Base-by-base conservation (phyloP, 2,888 invertebrate species). In the Ypsolopha scabrella region DNA sequence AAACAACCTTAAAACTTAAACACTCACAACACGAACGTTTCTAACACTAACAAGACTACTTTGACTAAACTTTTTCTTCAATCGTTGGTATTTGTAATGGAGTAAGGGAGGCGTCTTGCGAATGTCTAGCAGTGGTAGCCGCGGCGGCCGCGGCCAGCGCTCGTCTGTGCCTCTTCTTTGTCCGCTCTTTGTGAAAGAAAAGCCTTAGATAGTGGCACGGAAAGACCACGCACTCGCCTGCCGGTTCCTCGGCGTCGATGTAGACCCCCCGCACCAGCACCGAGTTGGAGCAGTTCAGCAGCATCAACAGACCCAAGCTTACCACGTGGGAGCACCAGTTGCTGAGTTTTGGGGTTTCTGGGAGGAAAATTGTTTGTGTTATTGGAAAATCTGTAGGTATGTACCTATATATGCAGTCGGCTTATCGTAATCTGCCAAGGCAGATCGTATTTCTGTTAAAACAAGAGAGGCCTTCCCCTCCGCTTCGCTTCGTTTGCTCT, bases 271-370 rank as follows among this genome's bases (percentile, higher is more conserved):
- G 89, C 3, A 95, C 95, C 55, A 96, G 87, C 51, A 96, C 88
- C 0, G 95, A 94, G 79, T 96, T 96, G 61, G 95, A 93, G 67
- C 95, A 95, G 69, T 95, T 94, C 51, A 96, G 87, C 7, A 95
- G 88, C 50, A 94, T 90, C 50, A 95, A 88, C 41, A 94, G 80
- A 0, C 91, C 68, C 55, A 95, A 88, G 57, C 94, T 93, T 54
- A 92, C 88, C 60, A 91, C 80, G 74, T 94, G 93, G 0, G 94
- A 93, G 56, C 94, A 88, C 93, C 94, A 94, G 71, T 92, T 94
- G 73, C 95, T 95, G 57, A 93, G 73, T 55, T 91, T 88, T 46
- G 88, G 88, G 60, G 92, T 86, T 54, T 94, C 94, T 91, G 88
- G 63, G 33, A n/a, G 33, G 34, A 24, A 24, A 24, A 24, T 24